A percentile compares a stretch with the other conserved stretches of the same genome.
Conservation (phyloP, 1,140 invertebrate species). For the Metaphire vulgaris region DNA sequence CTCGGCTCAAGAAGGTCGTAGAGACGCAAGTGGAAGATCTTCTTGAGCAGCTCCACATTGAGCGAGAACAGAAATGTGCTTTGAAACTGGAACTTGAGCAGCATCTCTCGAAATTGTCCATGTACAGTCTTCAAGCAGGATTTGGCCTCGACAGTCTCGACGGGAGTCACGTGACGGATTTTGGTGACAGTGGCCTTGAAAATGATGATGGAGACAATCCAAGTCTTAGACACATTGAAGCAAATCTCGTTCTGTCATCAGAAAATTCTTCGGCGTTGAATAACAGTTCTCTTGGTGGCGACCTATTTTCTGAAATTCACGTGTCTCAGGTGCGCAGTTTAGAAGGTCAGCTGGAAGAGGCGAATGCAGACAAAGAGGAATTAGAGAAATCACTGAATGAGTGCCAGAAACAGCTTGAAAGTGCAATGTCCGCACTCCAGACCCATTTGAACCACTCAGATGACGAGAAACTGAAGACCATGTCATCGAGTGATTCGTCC, state of each 20-base stretch:
- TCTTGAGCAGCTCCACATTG: slow-evolving; percentile 80
- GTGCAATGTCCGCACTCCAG: not conserved
- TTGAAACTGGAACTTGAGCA: slow-evolving; percentile 94
- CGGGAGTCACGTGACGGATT: not conserved
- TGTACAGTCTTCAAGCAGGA: slow-evolving; percentile 65
- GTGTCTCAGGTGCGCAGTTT: slow-evolving; percentile 87
- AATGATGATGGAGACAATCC: slow-evolving; percentile 64
- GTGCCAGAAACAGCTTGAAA: not conserved
- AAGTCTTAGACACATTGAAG: slow-evolving; percentile 68
- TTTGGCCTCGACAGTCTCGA: slow-evolving; percentile 22
- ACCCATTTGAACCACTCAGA: not conserved
- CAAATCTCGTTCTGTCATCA: slow-evolving; percentile 57
- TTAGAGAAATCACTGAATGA: slow-evolving; percentile 34
- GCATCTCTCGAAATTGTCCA: slow-evolving; percentile 65
- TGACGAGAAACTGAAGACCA: not conserved
- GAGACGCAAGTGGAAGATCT: slow-evolving; percentile 96
- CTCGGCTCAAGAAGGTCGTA: slow-evolving; percentile 78
- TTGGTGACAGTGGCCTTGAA: slow-evolving; percentile 26
- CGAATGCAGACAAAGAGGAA: slow-evolving; percentile 45
- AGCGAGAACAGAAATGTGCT: slow-evolving; percentile 92
- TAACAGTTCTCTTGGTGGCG: slow-evolving; percentile 63
- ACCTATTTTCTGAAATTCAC: slow-evolving; percentile 96
- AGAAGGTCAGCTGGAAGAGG: slow-evolving; percentile 84
- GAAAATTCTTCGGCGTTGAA: slow-evolving; percentile 16
- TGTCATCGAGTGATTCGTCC: not conserved